Conservation (phyloP, 2,113 vertebrate species). For the Solea solea region DNA sequence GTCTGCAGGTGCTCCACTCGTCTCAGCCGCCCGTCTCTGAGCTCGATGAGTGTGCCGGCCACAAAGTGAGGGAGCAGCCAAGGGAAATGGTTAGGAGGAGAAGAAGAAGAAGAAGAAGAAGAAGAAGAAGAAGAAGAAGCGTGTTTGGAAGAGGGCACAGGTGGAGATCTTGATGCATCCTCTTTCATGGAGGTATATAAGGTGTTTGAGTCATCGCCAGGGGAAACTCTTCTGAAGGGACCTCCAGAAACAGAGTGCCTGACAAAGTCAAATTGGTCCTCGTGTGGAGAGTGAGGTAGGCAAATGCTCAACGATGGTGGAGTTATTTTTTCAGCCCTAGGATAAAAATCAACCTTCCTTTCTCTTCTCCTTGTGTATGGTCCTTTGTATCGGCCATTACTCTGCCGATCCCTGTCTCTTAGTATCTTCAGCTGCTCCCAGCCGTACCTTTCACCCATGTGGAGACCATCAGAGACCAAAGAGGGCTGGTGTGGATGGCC, state of each 20-base stretch:
- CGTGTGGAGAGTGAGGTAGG: constrained; percentile 26
- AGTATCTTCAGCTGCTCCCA: constrained; percentile 50
- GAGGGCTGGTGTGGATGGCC: constrained; percentile 21
- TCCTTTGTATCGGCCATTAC: constrained; percentile 33
- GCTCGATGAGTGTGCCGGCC: constrained; percentile 82
- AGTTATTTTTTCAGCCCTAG: constrained; percentile 31
- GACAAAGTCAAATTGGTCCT: constrained; percentile 9
- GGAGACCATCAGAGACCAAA: constrained; percentile 33
- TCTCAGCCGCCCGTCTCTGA: constrained; percentile 75
- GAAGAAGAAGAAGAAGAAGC: not conserved
- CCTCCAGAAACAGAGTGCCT: constrained; percentile 21
- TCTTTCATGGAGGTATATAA: constrained; percentile 22
- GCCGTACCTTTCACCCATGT: constrained; percentile 10
- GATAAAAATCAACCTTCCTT: constrained; percentile 25
- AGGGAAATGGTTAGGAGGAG: constrained; percentile 37
- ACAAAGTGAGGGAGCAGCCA: constrained; percentile 78
- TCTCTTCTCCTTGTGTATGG: constrained; percentile 50
- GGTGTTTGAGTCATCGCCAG: constrained; percentile 8
- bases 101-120: constrained; percentile 37
- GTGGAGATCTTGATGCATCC: not conserved
- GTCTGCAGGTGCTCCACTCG: constrained; percentile 81
- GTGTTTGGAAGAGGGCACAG: not conserved
- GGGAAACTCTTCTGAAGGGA: constrained; percentile 19
- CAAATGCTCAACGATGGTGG: constrained; percentile 10
- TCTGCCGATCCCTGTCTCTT: constrained; percentile 38